phyloP scores from a whole-genome alignment of 2,888 invertebrate genomes.

The Drosophila tripunctata region DNA sequence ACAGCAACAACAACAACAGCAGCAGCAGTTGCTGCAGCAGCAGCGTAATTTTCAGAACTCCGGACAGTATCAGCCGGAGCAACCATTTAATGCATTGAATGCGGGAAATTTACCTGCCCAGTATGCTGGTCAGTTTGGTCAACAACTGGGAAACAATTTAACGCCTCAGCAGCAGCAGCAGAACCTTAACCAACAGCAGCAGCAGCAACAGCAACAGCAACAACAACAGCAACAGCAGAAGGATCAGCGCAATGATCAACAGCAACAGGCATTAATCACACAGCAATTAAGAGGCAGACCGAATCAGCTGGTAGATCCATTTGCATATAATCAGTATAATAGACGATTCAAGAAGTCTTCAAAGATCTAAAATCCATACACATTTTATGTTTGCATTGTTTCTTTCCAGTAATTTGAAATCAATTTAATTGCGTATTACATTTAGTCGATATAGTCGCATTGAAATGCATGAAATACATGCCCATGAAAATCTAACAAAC shows the following conservation, averaged over 20 bases:
- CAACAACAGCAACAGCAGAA: conserved; percentile 77
- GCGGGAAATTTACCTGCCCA: conserved; percentile 57
- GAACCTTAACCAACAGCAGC: conserved; percentile 57
- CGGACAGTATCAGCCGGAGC: conserved; percentile 82
- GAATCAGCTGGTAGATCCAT: conserved; percentile 82
- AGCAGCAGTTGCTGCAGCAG: background rate
- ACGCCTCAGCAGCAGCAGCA: conserved; percentile 65
- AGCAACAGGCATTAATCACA: conserved; percentile 77
- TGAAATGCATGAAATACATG: conserved; percentile 82
- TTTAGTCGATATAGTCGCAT: conserved; percentile 66
- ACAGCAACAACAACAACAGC: conserved; percentile 76
- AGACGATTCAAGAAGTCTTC: conserved; percentile 82
- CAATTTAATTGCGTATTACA: conserved; percentile 45
- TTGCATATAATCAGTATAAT: conserved; percentile 82
- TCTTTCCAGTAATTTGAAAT: conserved; percentile 16
- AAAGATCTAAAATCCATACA: conserved; percentile 31
- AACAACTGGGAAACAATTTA: conserved; percentile 55
- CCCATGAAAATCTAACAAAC: conserved; percentile 55
- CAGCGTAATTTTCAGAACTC: conserved; percentile 62
- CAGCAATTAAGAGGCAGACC: conserved; percentile 82
- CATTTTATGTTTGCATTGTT: conserved; percentile 12
- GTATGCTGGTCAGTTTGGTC: conserved; percentile 69
- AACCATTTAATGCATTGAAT: conserved; percentile 69
- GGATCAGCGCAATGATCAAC: conserved; percentile 71
- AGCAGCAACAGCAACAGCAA: conserved; percentile 68